Conservation (phyloP, 2,797 vertebrate genomes). For the Selene dorsalis region DNA sequence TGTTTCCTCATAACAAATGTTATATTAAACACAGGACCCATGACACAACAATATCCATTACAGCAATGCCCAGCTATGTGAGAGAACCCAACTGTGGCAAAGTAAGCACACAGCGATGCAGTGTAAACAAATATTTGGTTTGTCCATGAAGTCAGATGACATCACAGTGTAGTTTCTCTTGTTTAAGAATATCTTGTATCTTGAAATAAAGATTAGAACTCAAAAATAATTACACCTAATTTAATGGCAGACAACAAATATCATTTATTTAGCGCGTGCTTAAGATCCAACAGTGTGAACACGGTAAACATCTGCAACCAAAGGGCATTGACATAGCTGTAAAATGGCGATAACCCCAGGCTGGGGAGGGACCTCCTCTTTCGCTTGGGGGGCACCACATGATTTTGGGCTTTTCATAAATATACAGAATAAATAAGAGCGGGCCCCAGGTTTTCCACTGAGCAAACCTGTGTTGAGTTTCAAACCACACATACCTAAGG, state of each 20-base stretch:
- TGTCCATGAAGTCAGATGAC: not conserved
- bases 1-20: conserved; percentile 64
- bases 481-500: conserved; percentile 82
- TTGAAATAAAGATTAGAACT: not conserved
- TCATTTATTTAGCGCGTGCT: conserved; percentile 6
- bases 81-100: conserved; percentile 1
- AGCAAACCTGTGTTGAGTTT: conserved; percentile 82
- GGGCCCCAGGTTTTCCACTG: conserved; percentile 71
- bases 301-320: conserved; percentile 45
- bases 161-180: not conserved
- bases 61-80: not conserved
- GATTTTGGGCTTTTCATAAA: conserved; percentile 69
- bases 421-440: conserved; percentile 75
- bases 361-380: conserved; percentile 32
- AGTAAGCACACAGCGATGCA: conserved; percentile 1
- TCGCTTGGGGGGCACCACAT: conserved; percentile 55
- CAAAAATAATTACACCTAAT: not conserved
- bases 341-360: conserved; percentile 43
- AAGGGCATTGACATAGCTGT: conserved; percentile 33
- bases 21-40: conserved; percentile 57
- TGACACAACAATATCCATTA: conserved; percentile 27
- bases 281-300: conserved; percentile 20
- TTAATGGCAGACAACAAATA: not conserved
- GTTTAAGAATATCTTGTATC: not conserved
- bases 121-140: not conserved